Evolutionary conservation across 2,113 vertebrate genomes (phyloP).

Genomic region (Abramis brama): DNA sequence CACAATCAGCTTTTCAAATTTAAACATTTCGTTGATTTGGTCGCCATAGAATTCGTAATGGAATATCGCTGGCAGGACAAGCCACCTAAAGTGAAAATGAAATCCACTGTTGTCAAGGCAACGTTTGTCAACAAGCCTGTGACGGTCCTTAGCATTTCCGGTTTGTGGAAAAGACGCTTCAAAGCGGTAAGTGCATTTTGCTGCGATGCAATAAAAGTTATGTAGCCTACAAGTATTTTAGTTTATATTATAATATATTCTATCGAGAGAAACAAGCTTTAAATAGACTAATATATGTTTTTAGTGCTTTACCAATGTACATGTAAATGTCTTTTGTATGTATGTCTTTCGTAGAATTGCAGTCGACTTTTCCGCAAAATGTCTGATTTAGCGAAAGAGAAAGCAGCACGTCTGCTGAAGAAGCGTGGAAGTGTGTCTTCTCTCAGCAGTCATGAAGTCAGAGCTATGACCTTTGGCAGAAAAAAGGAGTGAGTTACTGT

Average conservation of each 20-base stretch:
- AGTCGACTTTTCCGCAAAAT: conserved; percentile 57
- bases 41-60: neutral
- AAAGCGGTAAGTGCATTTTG: neutral
- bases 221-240: neutral
- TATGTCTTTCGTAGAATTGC: neutral
- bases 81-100: neutral
- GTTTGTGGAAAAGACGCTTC: neutral
- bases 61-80: neutral
- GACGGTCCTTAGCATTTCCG: neutral
- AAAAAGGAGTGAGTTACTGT: conserved; percentile 78
- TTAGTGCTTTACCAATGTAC: neutral
- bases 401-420: conserved; percentile 62
- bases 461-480: conserved; percentile 62
- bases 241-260: neutral
- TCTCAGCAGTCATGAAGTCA: conserved; percentile 70
- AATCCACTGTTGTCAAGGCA: conserved; percentile 22
- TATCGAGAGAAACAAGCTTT: neutral
- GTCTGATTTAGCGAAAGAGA: conserved; percentile 75
- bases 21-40: neutral
- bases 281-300: neutral
- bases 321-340: neutral
- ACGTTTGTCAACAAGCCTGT: conserved; percentile 26
- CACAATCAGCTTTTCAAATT: neutral
- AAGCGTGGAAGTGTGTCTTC: conserved; percentile 75
- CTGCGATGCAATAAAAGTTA: neutral